These are phyloP conservation scores for Sebastes jordani DNA, from an alignment of 2,797 vertebrate genomes.

Conservation along the genomic window DNA sequence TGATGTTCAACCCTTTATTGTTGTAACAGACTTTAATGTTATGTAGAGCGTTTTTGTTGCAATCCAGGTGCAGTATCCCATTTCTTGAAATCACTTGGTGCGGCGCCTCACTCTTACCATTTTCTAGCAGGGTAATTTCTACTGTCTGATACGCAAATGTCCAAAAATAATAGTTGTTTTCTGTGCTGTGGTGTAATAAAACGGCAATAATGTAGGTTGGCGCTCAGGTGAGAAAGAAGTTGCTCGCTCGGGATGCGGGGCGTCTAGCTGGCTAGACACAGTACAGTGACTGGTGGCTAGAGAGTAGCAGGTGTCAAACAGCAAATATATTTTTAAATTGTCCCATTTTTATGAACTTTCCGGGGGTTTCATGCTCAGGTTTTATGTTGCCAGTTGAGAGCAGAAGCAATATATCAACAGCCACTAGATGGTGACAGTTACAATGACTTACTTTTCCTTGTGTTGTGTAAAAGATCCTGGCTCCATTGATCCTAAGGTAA, in stretches of 20 bases:
- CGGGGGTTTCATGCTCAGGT: conserved; percentile 74
- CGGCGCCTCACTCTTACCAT: conserved; percentile 25
- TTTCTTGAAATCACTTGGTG: conserved; percentile 43
- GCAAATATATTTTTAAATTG: conserved; percentile 54
- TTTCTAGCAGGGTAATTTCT: conserved; percentile 58
- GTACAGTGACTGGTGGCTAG: conserved; percentile 41
- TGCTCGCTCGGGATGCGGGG: conserved; percentile 64
- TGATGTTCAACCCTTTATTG: conserved; percentile 66
- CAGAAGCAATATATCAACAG: conserved; percentile 59
- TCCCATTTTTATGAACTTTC: conserved; percentile 52
- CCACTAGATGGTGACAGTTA: conserved; percentile 70
- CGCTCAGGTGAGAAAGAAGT: conserved; percentile 59
- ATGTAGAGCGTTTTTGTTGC: conserved; percentile 44
- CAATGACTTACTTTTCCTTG: conserved; percentile 39
- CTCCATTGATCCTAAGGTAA: not conserved
- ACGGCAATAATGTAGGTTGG: conserved; percentile 76
- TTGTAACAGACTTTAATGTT: conserved; percentile 47
- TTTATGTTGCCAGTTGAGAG: conserved; percentile 61
- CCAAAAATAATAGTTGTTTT: conserved; percentile 23
- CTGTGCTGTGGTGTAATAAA: conserved; percentile 53
- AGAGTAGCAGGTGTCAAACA: conserved; percentile 37
- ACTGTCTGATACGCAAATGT: conserved; percentile 8
- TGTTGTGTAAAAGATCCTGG: conserved; percentile 9
- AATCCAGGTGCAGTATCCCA: conserved; percentile 79
- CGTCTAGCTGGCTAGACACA: conserved; percentile 83